Base-by-base conservation (phyloP, 2,113 vertebrate genomes). In the Pygathrix nemaeus region DNA sequence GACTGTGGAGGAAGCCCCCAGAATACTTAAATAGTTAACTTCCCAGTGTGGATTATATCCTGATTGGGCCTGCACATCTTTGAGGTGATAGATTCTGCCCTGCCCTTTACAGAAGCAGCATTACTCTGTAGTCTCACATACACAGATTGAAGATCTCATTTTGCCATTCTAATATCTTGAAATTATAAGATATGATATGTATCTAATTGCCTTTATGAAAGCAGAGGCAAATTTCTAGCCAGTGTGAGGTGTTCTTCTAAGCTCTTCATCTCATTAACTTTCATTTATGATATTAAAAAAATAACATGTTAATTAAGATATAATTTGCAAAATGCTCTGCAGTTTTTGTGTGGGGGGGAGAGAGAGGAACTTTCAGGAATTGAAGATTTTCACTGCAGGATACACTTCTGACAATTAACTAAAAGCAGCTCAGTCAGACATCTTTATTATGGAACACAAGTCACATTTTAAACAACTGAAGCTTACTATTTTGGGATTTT, bases 141-240 rank as follows among this genome's bases (percentile, higher is more conserved):
- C 12, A 5, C 7, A 50, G 57, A 4, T 55, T 20, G 0, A 1
- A 17, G 40, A 50, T 68, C 64, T 88, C 81, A 48, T 85, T 93
- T 91, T 91, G 68, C 20, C 40, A 48, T 72, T 66, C 32, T 83
- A 25, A 5, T 35, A 43, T 70, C 55, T 93, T 88, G 11, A 86
- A 64, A 64, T 64, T 64, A 6, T 64, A 14, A 64, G 61, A 30
- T 64, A 32, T 64, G 61, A 64, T 32, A 64, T 32, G 30, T 14
- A 64, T 64, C 27, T 64, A 64, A 30, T 64, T 48, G 87, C 50
- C 79, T 88, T 43, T 32, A 0, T 70, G 89, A 94, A 93, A 82
- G 38, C 35, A 88, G 82, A 94, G 88, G 52, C 50, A 96, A 70
- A 88, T 81, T 95, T 88, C 50, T 84, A 83, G 81, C 73, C 55